Evolutionary conservation across 2,113 vertebrate genomes (phyloP).

Genomic region (Anthoscopus minutus): DNA sequence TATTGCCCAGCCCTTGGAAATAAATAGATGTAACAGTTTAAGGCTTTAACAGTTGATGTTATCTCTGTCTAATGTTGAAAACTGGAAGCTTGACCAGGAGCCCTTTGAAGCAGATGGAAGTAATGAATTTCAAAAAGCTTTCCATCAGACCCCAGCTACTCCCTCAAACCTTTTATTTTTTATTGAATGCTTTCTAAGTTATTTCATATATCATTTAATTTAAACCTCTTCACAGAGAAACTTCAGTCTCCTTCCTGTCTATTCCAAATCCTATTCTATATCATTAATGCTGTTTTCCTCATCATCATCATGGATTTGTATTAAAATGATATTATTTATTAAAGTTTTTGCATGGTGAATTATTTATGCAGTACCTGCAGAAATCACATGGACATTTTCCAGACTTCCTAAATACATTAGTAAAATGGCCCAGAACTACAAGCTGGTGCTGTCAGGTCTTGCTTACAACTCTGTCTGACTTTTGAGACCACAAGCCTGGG

Average conservation of each 20-base stretch:
- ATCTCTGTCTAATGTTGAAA: neutral
- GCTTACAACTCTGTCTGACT: neutral
- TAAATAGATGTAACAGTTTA: neutral
- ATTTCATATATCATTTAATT: constrained; percentile 18
- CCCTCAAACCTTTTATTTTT: neutral
- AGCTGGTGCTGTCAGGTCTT: neutral
- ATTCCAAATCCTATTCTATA: neutral
- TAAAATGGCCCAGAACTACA: neutral
- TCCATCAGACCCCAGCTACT: neutral
- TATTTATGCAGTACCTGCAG: constrained; percentile 21
- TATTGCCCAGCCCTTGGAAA: neutral
- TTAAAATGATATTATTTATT: constrained; percentile 48
- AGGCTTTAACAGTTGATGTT: neutral
- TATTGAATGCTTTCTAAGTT: neutral
- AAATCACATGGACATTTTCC: neutral
- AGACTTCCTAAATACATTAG: constrained; percentile 14
- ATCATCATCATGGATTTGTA: neutral
- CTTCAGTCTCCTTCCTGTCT: neutral
- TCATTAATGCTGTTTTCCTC: neutral
- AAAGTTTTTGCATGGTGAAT: neutral
- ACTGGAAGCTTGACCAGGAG: neutral
- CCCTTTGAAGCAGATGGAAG: neutral
- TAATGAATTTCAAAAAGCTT: neutral
- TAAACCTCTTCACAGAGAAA: neutral
- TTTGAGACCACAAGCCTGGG: neutral